Evolutionary conservation across 2,113 vertebrate genomes (phyloP).

Genomic region (Rhynchopsitta pachyrhyncha): DNA sequence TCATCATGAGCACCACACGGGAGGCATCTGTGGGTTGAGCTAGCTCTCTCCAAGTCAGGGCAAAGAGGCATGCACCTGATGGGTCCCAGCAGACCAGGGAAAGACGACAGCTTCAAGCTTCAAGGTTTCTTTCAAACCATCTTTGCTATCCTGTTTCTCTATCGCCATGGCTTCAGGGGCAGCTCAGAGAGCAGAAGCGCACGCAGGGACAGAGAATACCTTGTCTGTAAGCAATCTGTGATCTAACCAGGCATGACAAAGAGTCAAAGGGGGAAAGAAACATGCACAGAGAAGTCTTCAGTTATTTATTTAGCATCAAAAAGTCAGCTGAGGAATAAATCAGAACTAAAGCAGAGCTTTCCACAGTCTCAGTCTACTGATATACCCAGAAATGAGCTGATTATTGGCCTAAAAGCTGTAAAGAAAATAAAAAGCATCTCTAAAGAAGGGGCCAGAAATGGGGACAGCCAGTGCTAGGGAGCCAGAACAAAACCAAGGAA

Average conservation of each 20-base stretch:
- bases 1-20: fast-evolving
- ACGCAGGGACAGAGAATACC: background rate
- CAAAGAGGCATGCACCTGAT: fast-evolving
- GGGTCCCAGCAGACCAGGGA: background rate
- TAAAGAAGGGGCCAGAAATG: background rate
- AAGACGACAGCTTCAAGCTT: background rate
- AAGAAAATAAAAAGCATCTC: background rate
- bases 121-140: background rate
- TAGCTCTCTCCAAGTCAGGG: background rate
- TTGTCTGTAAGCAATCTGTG: fast-evolving
- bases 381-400: background rate
- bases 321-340: background rate
- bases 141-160: fast-evolving
- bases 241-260: fast-evolving
- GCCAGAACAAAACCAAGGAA: background rate
- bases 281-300: background rate
- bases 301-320: background rate
- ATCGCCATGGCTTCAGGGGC: background rate
- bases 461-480: background rate
- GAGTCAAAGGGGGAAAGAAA: background rate
- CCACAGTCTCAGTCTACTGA: background rate
- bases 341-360: background rate
- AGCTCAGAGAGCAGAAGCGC: background rate
- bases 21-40: background rate
- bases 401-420: background rate